Evolutionary conservation across 1,140 invertebrate genomes (phyloP).

Genomic region (Choristoneura fumiferana): DNA sequence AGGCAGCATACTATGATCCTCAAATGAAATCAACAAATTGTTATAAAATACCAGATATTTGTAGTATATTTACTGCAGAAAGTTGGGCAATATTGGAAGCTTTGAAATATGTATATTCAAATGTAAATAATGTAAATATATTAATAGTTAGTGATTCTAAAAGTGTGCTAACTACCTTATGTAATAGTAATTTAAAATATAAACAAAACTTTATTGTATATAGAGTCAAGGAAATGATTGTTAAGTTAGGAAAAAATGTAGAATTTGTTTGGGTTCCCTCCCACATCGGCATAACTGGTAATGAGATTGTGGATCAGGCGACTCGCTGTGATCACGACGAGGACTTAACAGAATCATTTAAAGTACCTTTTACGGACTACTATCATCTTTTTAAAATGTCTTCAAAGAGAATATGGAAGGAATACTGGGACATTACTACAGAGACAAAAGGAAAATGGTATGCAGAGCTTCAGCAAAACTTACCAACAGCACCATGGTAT

Average conservation of each 20-base stretch:
- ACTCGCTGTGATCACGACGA: not conserved
- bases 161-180: too few relatives aligned
- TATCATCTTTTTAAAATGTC: not conserved
- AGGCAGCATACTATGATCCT: not conserved
- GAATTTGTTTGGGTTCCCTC: slow-evolving; percentile 10
- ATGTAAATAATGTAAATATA: slow-evolving; percentile 10
- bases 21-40: not conserved
- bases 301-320: not conserved
- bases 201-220: slow-evolving; percentile 1
- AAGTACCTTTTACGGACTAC: not conserved
- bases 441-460: not conserved
- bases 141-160: not conserved
- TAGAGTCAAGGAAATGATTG: not conserved
- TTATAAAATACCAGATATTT: too few relatives aligned
- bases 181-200: not conserved
- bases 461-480: not conserved
- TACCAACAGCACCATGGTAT: not conserved
- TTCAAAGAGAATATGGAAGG: not conserved
- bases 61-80: not conserved
- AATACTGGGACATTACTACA: too few relatives aligned
- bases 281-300: not conserved
- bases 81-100: not conserved
- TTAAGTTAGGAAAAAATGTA: not conserved
- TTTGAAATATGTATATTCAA: too few relatives aligned
- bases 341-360: not conserved